Evolutionary conservation across 1,140 invertebrate species (phyloP), one percentile per base, ranked within the genome.

Genomic region (Tetranychus cinnabarinus): DNA sequence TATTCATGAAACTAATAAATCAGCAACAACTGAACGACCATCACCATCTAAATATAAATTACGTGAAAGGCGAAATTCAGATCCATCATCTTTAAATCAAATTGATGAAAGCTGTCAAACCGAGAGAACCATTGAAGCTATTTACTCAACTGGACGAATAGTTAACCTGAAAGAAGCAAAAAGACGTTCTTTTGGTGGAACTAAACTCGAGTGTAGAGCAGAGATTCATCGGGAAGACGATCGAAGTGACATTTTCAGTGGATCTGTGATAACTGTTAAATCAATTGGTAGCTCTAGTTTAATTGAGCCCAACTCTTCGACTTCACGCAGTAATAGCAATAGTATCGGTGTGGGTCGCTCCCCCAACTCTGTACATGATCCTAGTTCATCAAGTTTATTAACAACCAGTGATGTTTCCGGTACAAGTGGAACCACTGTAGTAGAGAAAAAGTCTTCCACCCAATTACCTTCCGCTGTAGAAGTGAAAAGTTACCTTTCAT

Each of bases 91-190:
- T 33, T n/a, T 23, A n/a, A 33, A 37, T 36, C 4, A n/a, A 36
- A 12, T 56, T 34, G 67, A 54, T 59, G 66, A 6, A 66, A 67
- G 52, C 42, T 66, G 65, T 46, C 66, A 67, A 55, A 66, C 66
- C 0, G 65, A 67, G 3, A 23, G 52, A 46, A 50, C 56, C 54
- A 45, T 61, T 46, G 45, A 56, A 35, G 39, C 58, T 39, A 54
- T 59, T 15, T 54, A 50, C 46, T 13, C 8, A 42, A 46, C 52
- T 54, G 62, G 62, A 4, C 61, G 58, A 42, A 47, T 47, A 10
- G 59, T 57, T 6, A 42, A 10, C 10, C 10, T 42, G 10, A 10
- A 10, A 5, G 5, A 10, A 42, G 39, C 5, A 42, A 15, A 59
- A 62, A 23, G 62, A 58, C 50, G 62, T 48, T 48, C 46, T 50